phyloP scores from a whole-genome alignment of 37 sponge, comb jelly and placozoan species.

The Haliclona indistincta region DNA sequence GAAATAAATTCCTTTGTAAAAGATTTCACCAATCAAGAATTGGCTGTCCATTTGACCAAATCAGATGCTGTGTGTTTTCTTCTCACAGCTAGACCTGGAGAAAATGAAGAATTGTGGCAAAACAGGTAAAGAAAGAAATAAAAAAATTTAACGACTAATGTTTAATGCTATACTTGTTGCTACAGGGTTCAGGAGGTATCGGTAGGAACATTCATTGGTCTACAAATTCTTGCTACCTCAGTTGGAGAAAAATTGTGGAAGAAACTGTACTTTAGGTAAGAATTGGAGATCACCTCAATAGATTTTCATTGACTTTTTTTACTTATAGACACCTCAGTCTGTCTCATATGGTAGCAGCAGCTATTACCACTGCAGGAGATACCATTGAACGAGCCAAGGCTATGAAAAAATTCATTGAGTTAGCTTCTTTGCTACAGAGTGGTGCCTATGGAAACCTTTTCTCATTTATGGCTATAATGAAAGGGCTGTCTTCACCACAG shows the following conservation, averaged over 20 bases:
- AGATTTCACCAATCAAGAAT: constrained; percentile 36
- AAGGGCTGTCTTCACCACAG: constrained; percentile 62
- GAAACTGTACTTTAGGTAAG: constrained; percentile 67
- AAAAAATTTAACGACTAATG: neutral
- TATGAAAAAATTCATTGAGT: constrained; percentile 57
- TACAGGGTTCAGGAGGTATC: constrained; percentile 34
- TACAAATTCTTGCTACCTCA: constrained; percentile 55
- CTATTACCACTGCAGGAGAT: constrained; percentile 39
- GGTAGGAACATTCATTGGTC: constrained; percentile 56
- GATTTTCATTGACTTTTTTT: neutral
- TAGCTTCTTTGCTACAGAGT: constrained; percentile 67
- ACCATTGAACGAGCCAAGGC: constrained; percentile 39
- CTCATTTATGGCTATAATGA: constrained; percentile 67
- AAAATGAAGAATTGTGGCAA: constrained; percentile 47
- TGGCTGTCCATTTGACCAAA: constrained; percentile 64
- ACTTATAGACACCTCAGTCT: constrained; percentile 61
- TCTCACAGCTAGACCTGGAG: constrained; percentile 65
- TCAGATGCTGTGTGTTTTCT: constrained; percentile 70
- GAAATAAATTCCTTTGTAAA: constrained; percentile 5
- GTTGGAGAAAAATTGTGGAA: constrained; percentile 78
- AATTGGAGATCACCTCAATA: neutral
- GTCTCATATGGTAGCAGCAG: constrained; percentile 52
- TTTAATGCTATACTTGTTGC: neutral
- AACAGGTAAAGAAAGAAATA: constrained; percentile 39
- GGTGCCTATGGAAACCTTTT: constrained; percentile 56